Base-by-base conservation (phyloP, 2,888 invertebrate species). In the Hermodice carunculata region DNA sequence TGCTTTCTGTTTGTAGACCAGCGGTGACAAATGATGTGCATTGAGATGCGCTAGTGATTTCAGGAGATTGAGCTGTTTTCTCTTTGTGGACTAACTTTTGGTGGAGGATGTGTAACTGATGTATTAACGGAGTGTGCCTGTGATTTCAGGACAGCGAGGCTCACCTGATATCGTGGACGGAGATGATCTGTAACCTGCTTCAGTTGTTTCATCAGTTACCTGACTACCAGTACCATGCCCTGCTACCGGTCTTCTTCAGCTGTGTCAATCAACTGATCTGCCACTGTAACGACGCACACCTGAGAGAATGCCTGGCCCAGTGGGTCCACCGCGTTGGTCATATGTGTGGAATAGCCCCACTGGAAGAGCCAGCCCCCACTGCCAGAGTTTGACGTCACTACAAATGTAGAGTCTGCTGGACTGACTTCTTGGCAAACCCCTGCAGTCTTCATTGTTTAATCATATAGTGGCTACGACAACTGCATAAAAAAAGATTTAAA, bases 151-250 rank as follows among this genome's bases (percentile, higher is more conserved):
- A 96, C 83, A 91, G 92, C 59, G 95, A 95, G 80, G 94, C 94
- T 22, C 93, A 93, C 81, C 89, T 93, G 67, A 90, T 91, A 61
- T 93, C 95, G 24, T 91, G 94, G 88, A 78, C 82, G 28, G 84
- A 96, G 85, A 91, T 94, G 76, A 89, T 96, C 75, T 92, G 93
- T 82, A 93, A 94, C 26, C 92, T 94, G 71, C 90, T 96, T 82
- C 94, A 95, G 81, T 88, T 95, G 74, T 88, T 84, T 63, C 78
- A 83, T 52, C 88, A 87, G 67, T 78, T 88, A 66, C 79, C 84
- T 34, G 93, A 90, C 76, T 81, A 86, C 19, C 86, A 87, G 73
- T 88, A 90, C 80, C 86, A 87, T 40, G 87, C 88, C 26, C 83
- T 90, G 51, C 88, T 90, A 70, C 90, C 90, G 29, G 87, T 88